A percentile compares a stretch with the other conserved stretches of the same genome.
These are phyloP conservation scores for Trichonephila inaurata DNA, from an alignment of 1,140 invertebrate species.

Conservation along the genomic window DNA sequence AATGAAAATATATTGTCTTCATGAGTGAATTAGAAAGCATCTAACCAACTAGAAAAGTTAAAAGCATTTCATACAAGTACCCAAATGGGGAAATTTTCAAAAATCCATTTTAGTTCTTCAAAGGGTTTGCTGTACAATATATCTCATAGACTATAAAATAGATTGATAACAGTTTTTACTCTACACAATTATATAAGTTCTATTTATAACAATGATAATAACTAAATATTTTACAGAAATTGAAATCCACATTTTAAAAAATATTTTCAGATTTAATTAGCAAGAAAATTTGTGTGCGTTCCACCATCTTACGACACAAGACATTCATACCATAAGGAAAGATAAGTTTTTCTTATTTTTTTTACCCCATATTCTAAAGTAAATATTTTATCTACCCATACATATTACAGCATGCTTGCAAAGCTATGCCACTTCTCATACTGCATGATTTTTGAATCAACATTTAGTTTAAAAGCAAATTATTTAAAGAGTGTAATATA, in stretches of 20 bases:
- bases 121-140: neutral
- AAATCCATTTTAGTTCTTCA: neutral
- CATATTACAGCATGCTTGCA: conserved; percentile 75
- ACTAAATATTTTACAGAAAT: neutral
- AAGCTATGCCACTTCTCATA: conserved; percentile 53
- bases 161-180: neutral
- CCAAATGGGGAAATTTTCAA: neutral
- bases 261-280: conserved; percentile 33
- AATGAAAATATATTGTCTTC: too few relatives aligned
- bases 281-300: conserved; percentile 50
- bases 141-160: neutral
- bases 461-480: conserved; percentile 71
- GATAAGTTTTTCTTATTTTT: neutral
- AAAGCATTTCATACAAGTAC: neutral
- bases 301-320: conserved; percentile 15
- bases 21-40: too few relatives aligned
- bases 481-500: conserved; percentile 73
- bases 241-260: conserved; percentile 11
- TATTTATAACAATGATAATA: neutral
- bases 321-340: conserved; percentile 22
- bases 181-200: neutral
- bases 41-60: neutral
- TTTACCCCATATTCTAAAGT: conserved; percentile 31
- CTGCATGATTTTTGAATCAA: conserved; percentile 38
- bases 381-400: conserved; percentile 46